Conservation (phyloP, 2,113 vertebrate species). For the Pterocles burchelli region DNA sequence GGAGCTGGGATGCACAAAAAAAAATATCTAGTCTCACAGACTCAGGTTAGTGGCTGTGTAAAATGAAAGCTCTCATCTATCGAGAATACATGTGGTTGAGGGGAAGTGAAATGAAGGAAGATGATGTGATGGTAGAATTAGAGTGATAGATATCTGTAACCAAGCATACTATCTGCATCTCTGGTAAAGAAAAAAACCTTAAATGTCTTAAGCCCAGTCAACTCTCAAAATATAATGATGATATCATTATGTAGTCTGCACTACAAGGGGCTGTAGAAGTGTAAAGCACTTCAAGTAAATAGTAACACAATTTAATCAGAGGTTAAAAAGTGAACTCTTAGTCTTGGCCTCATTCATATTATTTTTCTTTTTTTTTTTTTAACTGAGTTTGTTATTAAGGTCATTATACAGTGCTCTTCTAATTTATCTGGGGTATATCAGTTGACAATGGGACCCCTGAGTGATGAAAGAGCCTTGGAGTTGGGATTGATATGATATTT, state of each 20-base stretch:
- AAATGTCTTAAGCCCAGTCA: neutral
- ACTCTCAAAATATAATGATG: neutral
- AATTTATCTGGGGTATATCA: neutral
- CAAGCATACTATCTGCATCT: neutral
- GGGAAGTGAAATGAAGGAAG: neutral
- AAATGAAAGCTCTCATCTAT: neutral
- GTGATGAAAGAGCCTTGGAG: neutral
- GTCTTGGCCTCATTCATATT: neutral
- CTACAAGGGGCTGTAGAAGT: neutral
- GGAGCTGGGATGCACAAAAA: neutral
- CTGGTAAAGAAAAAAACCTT: neutral
- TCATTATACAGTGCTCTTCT: neutral
- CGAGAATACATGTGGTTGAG: neutral
- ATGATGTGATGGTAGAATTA: neutral
- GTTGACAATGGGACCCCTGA: neutral
- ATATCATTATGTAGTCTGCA: neutral
- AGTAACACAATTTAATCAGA: slow-evolving; percentile 7
- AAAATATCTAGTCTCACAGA: neutral
- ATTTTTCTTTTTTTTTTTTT: neutral
- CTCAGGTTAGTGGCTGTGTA: neutral
- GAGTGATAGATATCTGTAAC: neutral
- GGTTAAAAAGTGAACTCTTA: neutral
- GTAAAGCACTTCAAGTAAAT: slow-evolving; percentile 14
- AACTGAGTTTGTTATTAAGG: neutral
- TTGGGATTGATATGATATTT: neutral